Evolutionary conservation across 2,888 invertebrate genomes (phyloP).

Genomic region (Incurvaria masculella): DNA sequence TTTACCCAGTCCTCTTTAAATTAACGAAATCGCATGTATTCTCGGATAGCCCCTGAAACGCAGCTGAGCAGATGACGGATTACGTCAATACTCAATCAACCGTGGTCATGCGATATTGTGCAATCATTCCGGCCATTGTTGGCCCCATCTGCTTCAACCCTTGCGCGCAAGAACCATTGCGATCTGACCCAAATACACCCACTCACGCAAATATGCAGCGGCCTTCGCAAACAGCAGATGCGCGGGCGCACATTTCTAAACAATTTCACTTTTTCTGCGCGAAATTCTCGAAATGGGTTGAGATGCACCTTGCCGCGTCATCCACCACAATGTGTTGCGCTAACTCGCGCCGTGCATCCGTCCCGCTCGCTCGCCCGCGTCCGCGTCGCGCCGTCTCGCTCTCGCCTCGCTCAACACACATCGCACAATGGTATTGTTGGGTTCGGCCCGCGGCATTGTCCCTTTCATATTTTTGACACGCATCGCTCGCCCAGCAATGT

Average conservation of each 20-base stretch:
- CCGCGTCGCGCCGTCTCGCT: too few species aligned
- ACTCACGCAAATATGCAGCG: constrained; percentile 18
- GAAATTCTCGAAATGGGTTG: constrained; percentile 45
- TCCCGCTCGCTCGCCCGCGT: neutral
- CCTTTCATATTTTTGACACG: neutral
- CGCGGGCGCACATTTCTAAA: constrained; percentile 27
- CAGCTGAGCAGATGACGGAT: too few species aligned
- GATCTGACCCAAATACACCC: too few species aligned
- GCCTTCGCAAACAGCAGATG: constrained; percentile 53
- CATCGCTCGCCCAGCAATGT: neutral
- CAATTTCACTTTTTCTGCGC: constrained; percentile 34
- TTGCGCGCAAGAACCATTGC: too few species aligned
- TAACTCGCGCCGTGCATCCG: neutral
- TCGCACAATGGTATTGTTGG: neutral
- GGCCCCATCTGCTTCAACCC: too few species aligned
- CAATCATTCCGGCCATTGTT: too few species aligned
- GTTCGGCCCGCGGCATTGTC: neutral
- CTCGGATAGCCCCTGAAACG: too few species aligned
- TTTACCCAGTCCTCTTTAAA: too few species aligned
- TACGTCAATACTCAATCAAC: too few species aligned
- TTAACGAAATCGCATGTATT: too few species aligned
- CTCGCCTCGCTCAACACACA: neutral
- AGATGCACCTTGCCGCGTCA: constrained; percentile 37
- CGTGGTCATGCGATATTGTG: too few species aligned
- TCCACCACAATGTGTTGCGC: neutral